phyloP scores from a whole-genome alignment of 2,797 vertebrate genomes.

The Crenichthys baileyi region DNA sequence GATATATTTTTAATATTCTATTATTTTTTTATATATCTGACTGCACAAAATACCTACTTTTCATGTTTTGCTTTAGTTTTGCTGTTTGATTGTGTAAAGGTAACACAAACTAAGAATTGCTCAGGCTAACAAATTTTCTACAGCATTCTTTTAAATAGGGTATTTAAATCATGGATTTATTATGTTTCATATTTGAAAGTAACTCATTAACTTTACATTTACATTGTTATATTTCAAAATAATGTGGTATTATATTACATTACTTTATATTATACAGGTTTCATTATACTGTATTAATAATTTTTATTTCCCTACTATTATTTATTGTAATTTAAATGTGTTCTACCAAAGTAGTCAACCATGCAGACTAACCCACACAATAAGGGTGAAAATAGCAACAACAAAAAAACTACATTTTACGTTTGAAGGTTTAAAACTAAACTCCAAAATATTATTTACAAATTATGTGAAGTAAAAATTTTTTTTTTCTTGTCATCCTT shows the following conservation, averaged over 20 bases:
- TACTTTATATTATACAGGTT: neutral
- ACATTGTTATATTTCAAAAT: neutral
- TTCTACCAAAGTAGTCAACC: neutral
- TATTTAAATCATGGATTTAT: neutral
- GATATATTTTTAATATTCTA: neutral
- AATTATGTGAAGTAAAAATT: neutral
- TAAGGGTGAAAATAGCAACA: neutral
- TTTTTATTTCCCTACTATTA: neutral
- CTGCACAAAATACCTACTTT: neutral
- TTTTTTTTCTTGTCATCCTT: neutral
- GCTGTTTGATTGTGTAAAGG: neutral
- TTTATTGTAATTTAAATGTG: neutral
- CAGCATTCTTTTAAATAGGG: neutral
- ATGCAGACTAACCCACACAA: neutral
- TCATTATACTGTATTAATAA: neutral
- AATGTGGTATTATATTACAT: neutral
- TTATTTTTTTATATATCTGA: no score
- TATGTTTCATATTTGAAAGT: neutral
- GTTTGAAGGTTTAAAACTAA: neutral
- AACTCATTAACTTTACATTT: neutral
- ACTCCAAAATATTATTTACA: neutral
- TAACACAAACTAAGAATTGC: neutral
- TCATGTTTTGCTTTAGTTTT: neutral
- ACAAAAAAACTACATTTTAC: neutral
- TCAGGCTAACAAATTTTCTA: no score